Base-by-base conservation (phyloP, 1,140 invertebrate species). In the Holotrichia oblita region DNA sequence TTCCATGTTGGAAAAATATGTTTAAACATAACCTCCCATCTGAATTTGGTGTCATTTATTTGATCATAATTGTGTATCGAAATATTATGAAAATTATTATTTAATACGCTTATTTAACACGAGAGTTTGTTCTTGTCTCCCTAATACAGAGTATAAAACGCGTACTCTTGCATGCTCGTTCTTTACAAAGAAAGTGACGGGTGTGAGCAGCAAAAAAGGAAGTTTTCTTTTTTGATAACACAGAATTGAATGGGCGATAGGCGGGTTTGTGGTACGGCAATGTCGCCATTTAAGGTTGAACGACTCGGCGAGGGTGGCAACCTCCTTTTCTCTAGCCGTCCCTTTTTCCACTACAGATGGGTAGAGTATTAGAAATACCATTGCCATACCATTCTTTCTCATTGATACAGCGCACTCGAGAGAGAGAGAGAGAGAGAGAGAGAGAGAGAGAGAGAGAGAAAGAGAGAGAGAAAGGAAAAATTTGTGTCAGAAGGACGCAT, bases 241-340 rank as follows among this genome's bases (percentile, higher is more conserved):
- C 14, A 55, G 48, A 55, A 55, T n/a, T 55, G 48, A 55, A 55
- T 55, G 48, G 48, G 48, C 48, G 48, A 55, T 55, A 55, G 48
- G 48, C 48, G 48, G 48, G 48, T 55, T 55, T 55, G 48, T 6
- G 48, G 48, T 55, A 55, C 48, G 48, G 48, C 48, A 55, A 55
- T 17, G 48, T 55, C 17, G 48, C 48, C 48, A 55, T 55, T 55
- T 55, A 55, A 55, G n/a, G 48, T 55, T 55, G 48, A 55, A 55
- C n/a, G 48, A 55, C 48, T 55, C n/a, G 48, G 48, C 48, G 48
- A 17, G 48, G 48, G 48, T 55, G 48, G 48, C 48, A 14, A 55
- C 48, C 48, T 55, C 14, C 14, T 55, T 7, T 55, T 55, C 48
- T n/a, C 48, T 17, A 55, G 48, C 48, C 48, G n/a, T 55, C 48